These are phyloP conservation scores for Synergus gifuensis DNA, from an alignment of 2,888 invertebrate genomes.

Conservation along the genomic window DNA sequence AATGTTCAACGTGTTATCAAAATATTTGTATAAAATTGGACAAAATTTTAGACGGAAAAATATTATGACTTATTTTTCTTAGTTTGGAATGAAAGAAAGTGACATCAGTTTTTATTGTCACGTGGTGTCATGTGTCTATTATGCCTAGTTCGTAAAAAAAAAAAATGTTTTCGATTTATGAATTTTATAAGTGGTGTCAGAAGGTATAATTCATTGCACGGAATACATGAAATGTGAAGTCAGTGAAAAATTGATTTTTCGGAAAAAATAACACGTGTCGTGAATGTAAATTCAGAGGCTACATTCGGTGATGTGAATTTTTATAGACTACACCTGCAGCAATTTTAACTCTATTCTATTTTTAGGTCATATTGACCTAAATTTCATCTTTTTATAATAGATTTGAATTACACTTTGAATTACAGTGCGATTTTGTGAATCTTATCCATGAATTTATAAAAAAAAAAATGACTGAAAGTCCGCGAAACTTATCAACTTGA, in stretches of 20 bases:
- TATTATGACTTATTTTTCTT: not conserved
- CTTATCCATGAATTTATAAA: too few species aligned
- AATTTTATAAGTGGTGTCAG: not conserved
- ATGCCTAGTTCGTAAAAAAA: not conserved
- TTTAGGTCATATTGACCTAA: not conserved
- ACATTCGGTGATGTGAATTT: not conserved
- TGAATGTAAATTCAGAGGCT: not conserved
- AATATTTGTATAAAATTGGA: not conserved
- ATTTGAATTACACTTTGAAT: too few species aligned
- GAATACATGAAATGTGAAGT: not conserved
- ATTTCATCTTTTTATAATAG: too few species aligned
- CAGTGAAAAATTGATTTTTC: not conserved
- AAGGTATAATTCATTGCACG: not conserved
- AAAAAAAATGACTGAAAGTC: too few species aligned
- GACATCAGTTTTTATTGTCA: too few species aligned
- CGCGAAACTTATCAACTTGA: too few species aligned
- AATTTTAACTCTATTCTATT: not conserved
- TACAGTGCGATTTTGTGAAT: not conserved
- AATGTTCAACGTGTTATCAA: not conserved
- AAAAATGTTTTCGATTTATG: not conserved
- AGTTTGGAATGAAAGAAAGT: not conserved
- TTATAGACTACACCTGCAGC: not conserved
- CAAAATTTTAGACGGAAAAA: not conserved
- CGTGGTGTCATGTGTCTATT: too few species aligned
- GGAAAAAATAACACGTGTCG: not conserved